Evolutionary conservation across 1,140 invertebrate species (phyloP).

Genomic region (Hyles euphorbiae): DNA sequence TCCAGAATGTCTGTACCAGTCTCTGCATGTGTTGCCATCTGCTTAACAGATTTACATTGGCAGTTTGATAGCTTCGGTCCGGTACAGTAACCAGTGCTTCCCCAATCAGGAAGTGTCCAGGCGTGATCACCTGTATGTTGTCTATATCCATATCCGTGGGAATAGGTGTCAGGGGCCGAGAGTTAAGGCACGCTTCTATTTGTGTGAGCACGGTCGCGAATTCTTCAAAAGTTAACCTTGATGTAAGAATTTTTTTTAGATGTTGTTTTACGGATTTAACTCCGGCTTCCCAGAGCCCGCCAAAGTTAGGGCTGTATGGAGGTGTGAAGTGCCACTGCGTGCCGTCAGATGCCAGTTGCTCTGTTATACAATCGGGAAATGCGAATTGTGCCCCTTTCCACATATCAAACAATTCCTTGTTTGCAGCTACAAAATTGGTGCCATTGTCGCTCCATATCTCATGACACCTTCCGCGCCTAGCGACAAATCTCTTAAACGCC

Average conservation of each 20-base stretch:
- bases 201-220: background rate
- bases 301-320: slow-evolving; percentile 5
- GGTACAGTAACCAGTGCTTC: slow-evolving; percentile 15
- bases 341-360: background rate
- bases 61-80: background rate
- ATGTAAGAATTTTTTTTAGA: background rate
- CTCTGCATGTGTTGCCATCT: slow-evolving; percentile 2
- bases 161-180: slow-evolving; percentile 10
- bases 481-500: slow-evolving; percentile 21
- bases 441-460: slow-evolving; percentile 26
- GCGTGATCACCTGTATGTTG: slow-evolving; percentile 1
- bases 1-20: slow-evolving; percentile 4
- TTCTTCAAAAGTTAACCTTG: slow-evolving; percentile 2
- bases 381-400: slow-evolving; percentile 15
- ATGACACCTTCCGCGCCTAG: slow-evolving; percentile 16
- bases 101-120: slow-evolving; percentile 40
- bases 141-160: background rate
- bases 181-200: slow-evolving; percentile 10
- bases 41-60: background rate
- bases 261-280: slow-evolving; percentile 5
- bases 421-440: slow-evolving; percentile 19
- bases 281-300: slow-evolving; percentile 6
- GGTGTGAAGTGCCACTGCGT: slow-evolving; percentile 6
- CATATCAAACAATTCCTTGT: slow-evolving; percentile 14
- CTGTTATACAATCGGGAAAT: slow-evolving; percentile 7